These are phyloP conservation scores for Vidua chalybeata DNA, from an alignment of 2,113 vertebrate species.

Conservation along the genomic window DNA sequence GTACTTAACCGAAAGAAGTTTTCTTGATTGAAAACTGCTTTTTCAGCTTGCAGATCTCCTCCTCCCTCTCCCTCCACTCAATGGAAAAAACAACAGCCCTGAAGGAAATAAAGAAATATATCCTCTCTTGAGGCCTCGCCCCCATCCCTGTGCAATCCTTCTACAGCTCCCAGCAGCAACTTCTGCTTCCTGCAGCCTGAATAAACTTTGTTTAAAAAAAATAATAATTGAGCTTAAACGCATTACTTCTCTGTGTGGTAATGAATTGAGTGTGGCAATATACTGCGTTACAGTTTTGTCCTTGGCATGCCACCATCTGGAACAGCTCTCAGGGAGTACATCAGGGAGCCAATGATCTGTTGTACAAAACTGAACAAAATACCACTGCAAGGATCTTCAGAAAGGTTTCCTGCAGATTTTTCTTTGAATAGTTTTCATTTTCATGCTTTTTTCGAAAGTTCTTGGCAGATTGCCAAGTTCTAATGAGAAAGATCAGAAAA, in stretches of 20 bases:
- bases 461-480: not conserved
- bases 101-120: slow-evolving; percentile 69
- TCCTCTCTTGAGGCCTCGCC: slow-evolving; percentile 61
- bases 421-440: slow-evolving; percentile 13
- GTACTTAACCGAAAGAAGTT: slow-evolving; percentile 56
- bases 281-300: slow-evolving; percentile 46
- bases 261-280: slow-evolving; percentile 66
- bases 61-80: slow-evolving; percentile 53
- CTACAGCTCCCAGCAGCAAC: slow-evolving; percentile 55
- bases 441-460: not conserved
- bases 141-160: slow-evolving; percentile 33
- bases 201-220: slow-evolving; percentile 52
- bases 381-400: not conserved
- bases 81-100: slow-evolving; percentile 69
- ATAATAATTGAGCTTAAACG: slow-evolving; percentile 53
- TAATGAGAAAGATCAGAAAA: not conserved
- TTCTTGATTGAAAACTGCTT: slow-evolving; percentile 70
- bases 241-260: slow-evolving; percentile 55
- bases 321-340: slow-evolving; percentile 40
- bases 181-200: slow-evolving; percentile 63
- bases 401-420: slow-evolving; percentile 23
- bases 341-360: slow-evolving; percentile 46
- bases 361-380: slow-evolving; percentile 32
- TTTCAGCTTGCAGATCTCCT: slow-evolving; percentile 61
- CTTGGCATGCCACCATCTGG: slow-evolving; percentile 55